phyloP scores from a whole-genome alignment of 2,797 vertebrate species.

The Nannoperca obscura region DNA sequence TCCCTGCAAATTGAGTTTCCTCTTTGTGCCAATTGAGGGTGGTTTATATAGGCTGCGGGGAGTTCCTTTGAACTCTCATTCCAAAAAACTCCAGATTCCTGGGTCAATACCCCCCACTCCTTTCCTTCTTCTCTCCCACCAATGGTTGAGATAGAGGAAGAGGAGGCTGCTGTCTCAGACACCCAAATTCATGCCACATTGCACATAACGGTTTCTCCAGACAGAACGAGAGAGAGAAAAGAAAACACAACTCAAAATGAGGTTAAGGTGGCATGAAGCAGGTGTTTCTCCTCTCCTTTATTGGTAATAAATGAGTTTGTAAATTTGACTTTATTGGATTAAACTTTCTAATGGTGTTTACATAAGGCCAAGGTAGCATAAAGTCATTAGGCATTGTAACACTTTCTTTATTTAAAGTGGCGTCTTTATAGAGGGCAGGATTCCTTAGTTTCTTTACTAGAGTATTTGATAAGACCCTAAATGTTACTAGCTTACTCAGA shows the following conservation, averaged over 20 bases:
- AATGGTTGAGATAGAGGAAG: slow-evolving; percentile 77
- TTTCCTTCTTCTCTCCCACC: slow-evolving; percentile 61
- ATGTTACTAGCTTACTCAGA: slow-evolving; percentile 53
- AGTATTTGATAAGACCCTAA: slow-evolving; percentile 55
- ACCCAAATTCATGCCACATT: slow-evolving; percentile 83
- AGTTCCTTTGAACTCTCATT: slow-evolving; percentile 88
- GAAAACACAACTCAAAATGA: slow-evolving; percentile 69
- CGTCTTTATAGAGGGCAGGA: slow-evolving; percentile 61
- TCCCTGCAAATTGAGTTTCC: slow-evolving; percentile 92
- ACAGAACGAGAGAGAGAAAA: slow-evolving; percentile 60
- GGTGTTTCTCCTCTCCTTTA: slow-evolving; percentile 82
- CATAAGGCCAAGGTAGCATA: slow-evolving; percentile 62
- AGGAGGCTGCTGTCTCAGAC: slow-evolving; percentile 78
- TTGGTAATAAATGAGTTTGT: slow-evolving; percentile 84
- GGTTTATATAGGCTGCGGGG: slow-evolving; percentile 89
- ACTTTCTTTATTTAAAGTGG: slow-evolving; percentile 56
- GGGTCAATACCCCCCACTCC: slow-evolving; percentile 76
- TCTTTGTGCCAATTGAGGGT: slow-evolving; percentile 91
- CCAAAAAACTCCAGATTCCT: slow-evolving; percentile 82
- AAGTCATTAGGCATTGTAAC: slow-evolving; percentile 41
- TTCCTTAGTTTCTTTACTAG: slow-evolving; percentile 60
- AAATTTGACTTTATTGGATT: slow-evolving; percentile 83
- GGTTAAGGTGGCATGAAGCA: slow-evolving; percentile 78
- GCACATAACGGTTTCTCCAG: slow-evolving; percentile 59
- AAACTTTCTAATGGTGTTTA: slow-evolving; percentile 77